Evolutionary conservation across 2,888 invertebrate species (phyloP), one percentile per base, ranked within the genome.

Genomic region (Scelioninae gen. 1): DNA sequence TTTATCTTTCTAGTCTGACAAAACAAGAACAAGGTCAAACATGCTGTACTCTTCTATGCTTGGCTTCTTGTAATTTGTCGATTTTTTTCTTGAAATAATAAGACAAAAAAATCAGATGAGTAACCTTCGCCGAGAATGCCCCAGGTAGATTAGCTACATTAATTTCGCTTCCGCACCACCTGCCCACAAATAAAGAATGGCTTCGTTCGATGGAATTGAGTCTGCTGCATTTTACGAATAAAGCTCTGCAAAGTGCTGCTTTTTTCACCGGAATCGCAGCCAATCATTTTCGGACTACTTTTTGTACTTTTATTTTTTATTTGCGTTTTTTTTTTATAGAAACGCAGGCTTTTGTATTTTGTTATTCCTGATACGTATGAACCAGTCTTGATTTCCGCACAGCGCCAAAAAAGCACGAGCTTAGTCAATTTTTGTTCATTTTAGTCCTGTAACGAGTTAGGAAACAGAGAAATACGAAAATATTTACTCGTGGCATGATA

Each of bases 11-110:
- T 49, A 34, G 56, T 58, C 47, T 75, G 65, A 75, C 74, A 72
- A 74, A 74, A 74, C 74, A 74, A 63, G 63, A 74, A 74, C 74
- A 74, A 74, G 74, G 74, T 74, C 74, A 31, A 29, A 74, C 65
- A 38, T 74, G n/a, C n/a, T n/a, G 74, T 74, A 72, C 55, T 72
- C 62, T 34, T 32, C 13, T 49, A 45, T 31, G 51, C 29, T 65
- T n/a, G 29, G 15, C 31, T 63, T 65, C 45, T 56, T 65, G 47
- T 38, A 74, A 65, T 74, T 74, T 47, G 65, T 31, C 65, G 38
- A 63, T 65, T 65, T 74, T 62, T 74, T 65, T 45, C 34, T 69
- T 13, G 29, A 65, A 45, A 55, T 65, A 74, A 74, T 65, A 74
- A 63, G 56, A 65, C 34, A 74, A 55, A 74, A 49, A 65, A 53